Conservation (phyloP, 2,888 invertebrate species). For the Ophion obscuratus region DNA sequence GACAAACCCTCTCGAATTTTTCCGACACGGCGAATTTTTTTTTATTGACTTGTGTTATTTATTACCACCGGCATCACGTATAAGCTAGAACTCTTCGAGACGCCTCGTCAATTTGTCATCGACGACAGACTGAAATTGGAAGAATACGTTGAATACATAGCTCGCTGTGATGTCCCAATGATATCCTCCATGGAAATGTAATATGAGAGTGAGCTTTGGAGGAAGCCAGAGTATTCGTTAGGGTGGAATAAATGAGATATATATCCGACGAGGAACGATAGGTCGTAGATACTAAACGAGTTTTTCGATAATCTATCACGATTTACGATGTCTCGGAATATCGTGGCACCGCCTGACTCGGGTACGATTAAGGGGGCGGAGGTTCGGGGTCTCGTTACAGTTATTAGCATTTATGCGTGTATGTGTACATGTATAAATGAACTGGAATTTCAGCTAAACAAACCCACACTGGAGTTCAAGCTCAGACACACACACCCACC, state of each 20-base stretch:
- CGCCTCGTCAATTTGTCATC: background rate
- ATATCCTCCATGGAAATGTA: background rate
- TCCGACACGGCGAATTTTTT: background rate
- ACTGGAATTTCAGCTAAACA: too few species aligned
- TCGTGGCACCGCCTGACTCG: constrained; percentile 71
- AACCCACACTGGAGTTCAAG: too few species aligned
- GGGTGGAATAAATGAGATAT: constrained; percentile 34
- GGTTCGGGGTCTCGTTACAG: constrained; percentile 62
- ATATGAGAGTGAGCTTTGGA: constrained; percentile 22
- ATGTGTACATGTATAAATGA: too few species aligned
- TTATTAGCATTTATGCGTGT: constrained; percentile 63
- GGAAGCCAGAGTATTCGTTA: constrained; percentile 5
- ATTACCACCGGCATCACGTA: too few species aligned
- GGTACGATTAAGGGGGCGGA: constrained; percentile 67
- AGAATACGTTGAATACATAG: constrained; percentile 7
- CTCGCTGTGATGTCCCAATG: background rate
- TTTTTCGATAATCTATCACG: constrained; percentile 73
- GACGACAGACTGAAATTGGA: constrained; percentile 16
- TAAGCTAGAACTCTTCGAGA: background rate
- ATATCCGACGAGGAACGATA: constrained; percentile 10
- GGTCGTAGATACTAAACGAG: constrained; percentile 26
- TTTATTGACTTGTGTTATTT: background rate
- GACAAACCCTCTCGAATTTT: too few species aligned
- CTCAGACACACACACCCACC: too few species aligned
- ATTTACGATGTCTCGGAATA: constrained; percentile 72